phyloP scores from a whole-genome alignment of 2,113 vertebrate genomes.

The Channa argus region DNA sequence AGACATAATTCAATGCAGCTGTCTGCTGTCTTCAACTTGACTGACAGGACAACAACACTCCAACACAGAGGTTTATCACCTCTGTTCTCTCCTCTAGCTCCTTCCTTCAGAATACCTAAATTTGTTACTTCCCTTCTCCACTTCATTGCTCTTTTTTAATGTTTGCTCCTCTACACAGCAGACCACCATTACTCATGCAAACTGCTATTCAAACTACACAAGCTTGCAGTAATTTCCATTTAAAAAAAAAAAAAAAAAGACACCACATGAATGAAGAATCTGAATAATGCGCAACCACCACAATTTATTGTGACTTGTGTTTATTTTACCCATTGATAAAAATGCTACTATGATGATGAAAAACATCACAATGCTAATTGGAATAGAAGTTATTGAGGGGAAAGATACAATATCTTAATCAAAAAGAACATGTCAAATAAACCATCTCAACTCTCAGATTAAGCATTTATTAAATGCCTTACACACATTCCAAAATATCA shows the following conservation, averaged over 20 bases:
- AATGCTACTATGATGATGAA: not conserved
- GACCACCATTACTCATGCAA: conserved; percentile 11
- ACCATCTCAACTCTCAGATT: too few relatives aligned
- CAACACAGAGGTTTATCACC: conserved; percentile 43
- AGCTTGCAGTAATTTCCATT: too few relatives aligned
- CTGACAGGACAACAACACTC: conserved; percentile 17
- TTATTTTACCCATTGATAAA: too few relatives aligned
- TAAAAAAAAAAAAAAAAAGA: conserved; percentile 2
- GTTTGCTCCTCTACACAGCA: not conserved
- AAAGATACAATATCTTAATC: too few relatives aligned
- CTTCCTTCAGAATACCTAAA: conserved; percentile 9
- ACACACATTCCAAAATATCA: too few relatives aligned
- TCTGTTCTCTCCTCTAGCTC: conserved; percentile 13
- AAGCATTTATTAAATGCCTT: too few relatives aligned
- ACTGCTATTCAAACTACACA: not conserved
- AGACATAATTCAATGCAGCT: conserved; percentile 28
- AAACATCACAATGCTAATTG: too few relatives aligned
- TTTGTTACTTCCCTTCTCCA: conserved; percentile 6
- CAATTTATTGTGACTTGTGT: too few relatives aligned
- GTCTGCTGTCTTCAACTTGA: conserved; percentile 40
- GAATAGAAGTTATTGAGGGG: too few relatives aligned
- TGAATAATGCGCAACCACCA: not conserved
- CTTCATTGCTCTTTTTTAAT: not conserved
- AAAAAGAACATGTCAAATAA: too few relatives aligned
- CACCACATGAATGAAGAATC: not conserved